These are phyloP conservation scores for Anastatus disparis DNA, from an alignment of 1,140 invertebrate species.

Conservation along the genomic window DNA sequence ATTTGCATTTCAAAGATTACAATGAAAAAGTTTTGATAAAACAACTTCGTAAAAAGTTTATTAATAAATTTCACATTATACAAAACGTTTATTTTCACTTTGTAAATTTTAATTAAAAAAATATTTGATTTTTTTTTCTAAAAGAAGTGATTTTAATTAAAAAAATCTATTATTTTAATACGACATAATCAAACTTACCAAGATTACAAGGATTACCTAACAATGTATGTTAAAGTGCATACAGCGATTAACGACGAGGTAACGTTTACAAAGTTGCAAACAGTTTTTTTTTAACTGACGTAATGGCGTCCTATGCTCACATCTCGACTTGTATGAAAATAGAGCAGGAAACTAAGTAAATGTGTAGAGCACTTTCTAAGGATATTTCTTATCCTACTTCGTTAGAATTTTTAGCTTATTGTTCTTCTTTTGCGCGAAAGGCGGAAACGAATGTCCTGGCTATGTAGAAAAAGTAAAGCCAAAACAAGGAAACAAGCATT, in stretches of 20 bases:
- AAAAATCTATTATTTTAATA: no score
- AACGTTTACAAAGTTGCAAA: background rate
- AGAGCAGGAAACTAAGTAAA: constrained; percentile 13
- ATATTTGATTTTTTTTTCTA: no score
- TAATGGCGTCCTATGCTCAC: background rate
- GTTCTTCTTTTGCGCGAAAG: constrained; percentile 21
- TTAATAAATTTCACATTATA: no score
- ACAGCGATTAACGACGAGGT: background rate
- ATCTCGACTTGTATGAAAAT: background rate
- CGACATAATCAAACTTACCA: no score
- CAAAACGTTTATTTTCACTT: no score
- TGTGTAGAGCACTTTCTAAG: constrained; percentile 24
- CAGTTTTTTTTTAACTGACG: constrained; percentile 14
- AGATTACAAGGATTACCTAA: no score
- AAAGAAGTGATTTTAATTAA: no score
- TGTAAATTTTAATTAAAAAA: no score
- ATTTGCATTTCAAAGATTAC: no score
- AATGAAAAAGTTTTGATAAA: no score
- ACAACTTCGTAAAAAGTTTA: no score
- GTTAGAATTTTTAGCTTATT: constrained; percentile 22
- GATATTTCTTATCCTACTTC: background rate
- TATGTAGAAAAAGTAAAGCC: background rate
- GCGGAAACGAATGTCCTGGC: constrained; percentile 15
- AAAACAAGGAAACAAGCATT: background rate
- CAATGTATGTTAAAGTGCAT: no score